Percentiles rank a stretch among this genome's conserved stretches.
phyloP scores from a whole-genome alignment of 53 echinoderm and acorn worm genomes.

The Apostichopus leukothele region DNA sequence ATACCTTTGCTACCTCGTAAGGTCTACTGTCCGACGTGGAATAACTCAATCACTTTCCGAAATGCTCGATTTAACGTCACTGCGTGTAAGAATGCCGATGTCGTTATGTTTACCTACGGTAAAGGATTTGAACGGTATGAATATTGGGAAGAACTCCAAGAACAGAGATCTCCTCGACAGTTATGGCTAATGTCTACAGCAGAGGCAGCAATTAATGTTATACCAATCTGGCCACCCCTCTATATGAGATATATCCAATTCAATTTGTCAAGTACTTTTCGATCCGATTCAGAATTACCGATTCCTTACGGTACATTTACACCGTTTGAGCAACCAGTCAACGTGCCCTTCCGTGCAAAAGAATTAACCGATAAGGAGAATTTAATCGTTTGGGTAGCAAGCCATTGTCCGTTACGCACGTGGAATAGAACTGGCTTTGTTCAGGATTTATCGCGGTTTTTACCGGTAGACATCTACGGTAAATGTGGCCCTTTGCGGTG shows the following conservation, averaged over 20 bases:
- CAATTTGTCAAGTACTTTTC: constrained; percentile 14
- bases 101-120: constrained; percentile 14
- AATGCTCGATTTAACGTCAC: constrained; percentile 22
- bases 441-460: neutral
- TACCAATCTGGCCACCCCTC: constrained; percentile 9
- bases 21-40: constrained; percentile 4
- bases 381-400: constrained; percentile 20
- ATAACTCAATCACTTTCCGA: constrained; percentile 5
- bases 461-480: constrained; percentile 24
- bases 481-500: constrained; percentile 22
- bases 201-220: constrained; percentile 14
- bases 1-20: neutral
- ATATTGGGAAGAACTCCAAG: constrained; percentile 23
- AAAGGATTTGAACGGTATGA: constrained; percentile 16
- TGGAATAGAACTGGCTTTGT: constrained; percentile 30
- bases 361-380: constrained; percentile 11
- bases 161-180: neutral
- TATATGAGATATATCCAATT: constrained; percentile 16
- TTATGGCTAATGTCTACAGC: constrained; percentile 27
- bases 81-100: constrained; percentile 29
- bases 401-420: constrained; percentile 17
- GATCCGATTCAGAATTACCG: constrained; percentile 16
- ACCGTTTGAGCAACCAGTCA: neutral
- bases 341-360: constrained; percentile 9
- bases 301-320: constrained; percentile 15